Conservation (phyloP, 2,888 invertebrate genomes). For the Pterostichus niger region DNA sequence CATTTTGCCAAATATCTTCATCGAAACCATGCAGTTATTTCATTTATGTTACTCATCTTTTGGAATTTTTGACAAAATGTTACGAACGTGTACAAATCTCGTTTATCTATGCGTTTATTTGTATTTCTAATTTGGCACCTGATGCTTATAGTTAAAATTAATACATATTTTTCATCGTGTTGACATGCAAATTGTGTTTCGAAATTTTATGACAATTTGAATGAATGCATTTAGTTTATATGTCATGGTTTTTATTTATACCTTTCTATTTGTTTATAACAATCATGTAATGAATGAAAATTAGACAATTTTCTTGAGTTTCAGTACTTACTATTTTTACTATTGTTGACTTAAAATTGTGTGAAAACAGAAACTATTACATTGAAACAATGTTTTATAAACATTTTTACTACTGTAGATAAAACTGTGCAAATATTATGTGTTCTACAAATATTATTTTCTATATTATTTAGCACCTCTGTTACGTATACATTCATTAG, state of each 20-base stretch:
- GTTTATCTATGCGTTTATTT: neutral
- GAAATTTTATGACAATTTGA: constrained; percentile 1
- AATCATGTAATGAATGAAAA: neutral
- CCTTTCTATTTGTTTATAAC: constrained; percentile 3
- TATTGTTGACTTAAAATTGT: constrained; percentile 2
- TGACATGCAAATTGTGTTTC: neutral
- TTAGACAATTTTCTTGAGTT: neutral
- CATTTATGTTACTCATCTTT: constrained; percentile 8
- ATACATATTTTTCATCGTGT: no score
- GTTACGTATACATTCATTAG: neutral
- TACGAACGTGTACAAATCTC: neutral
- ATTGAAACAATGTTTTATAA: neutral
- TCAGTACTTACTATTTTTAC: neutral
- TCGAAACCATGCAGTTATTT: constrained; percentile 25
- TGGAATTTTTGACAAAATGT: neutral
- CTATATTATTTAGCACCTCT: neutral
- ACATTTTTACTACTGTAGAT: neutral
- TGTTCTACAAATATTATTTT: constrained; percentile 2
- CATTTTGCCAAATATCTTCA: constrained; percentile 36
- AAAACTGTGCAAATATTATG: neutral
- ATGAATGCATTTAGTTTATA: neutral
- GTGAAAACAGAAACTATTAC: neutral
- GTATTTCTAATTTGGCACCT: constrained; percentile 6
- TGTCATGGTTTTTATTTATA: neutral
- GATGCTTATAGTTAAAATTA: neutral